phyloP scores from a whole-genome alignment of 2,113 vertebrate species.

The Lepus europaeus region DNA sequence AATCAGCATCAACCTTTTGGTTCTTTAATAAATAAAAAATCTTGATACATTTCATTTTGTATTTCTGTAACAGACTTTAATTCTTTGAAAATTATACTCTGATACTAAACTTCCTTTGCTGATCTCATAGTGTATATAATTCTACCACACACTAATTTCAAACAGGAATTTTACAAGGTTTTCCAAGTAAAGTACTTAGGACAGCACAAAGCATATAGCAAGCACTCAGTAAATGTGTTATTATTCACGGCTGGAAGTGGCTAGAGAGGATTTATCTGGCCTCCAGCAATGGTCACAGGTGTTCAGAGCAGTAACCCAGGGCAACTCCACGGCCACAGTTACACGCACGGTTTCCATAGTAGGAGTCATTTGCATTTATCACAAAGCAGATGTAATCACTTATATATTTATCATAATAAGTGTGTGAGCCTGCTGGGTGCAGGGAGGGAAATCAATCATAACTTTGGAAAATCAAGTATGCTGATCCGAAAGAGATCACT shows the following conservation, averaged over 20 bases:
- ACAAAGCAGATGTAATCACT: neutral
- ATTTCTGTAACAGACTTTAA: neutral
- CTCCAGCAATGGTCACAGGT: neutral
- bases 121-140: neutral
- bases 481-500: neutral
- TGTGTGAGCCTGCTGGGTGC: neutral
- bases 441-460: neutral
- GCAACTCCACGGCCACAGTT: neutral
- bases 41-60: neutral
- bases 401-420: neutral
- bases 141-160: neutral
- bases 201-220: neutral
- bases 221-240: neutral
- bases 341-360: neutral
- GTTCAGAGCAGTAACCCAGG: neutral
- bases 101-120: conserved; percentile 26
- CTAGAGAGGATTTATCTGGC: neutral
- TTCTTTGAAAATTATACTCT: neutral
- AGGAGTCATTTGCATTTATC: neutral
- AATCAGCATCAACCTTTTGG: neutral
- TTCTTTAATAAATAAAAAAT: conserved; percentile 9
- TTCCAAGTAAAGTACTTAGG: neutral
- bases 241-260: neutral
- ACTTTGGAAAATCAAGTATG: neutral
- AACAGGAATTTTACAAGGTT: neutral